Evolutionary conservation across 2,888 invertebrate species (phyloP), one percentile per base, ranked within the genome.

Genomic region (Pinctada fucata): DNA sequence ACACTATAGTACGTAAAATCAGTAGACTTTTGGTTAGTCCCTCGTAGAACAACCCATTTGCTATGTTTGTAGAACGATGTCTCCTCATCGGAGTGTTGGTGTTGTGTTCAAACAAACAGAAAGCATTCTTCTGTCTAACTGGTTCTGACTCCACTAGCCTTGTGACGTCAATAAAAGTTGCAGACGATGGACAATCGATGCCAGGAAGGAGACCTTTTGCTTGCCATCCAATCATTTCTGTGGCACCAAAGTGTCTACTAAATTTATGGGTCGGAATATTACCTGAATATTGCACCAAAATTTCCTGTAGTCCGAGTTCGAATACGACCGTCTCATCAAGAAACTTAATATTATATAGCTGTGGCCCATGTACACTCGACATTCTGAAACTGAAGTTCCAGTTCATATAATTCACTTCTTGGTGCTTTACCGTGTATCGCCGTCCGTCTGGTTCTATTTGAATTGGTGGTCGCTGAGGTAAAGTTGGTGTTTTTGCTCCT

Each of bases 31-130:
- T 87, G 51, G 77, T 71, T 84, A 88, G 82, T 4, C 90, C 90
- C 47, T 85, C 88, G 78, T 89, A 90, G 73, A 86, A 86, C 1
- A 71, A 52, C 0, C 82, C 81, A 4, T 67, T 49, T 2, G 52
- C 69, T 67, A 47, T 51, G 3, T 68, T 49, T 69, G 82, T 81
- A 3, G 82, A 77, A 70, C 85, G 84, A 75, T 90, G 89, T 8
- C 90, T 83, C 8, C 89, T 81, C 3, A 91, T 82, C 0, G 91
- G 90, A 13, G 82, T 81, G 2, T 86, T 89, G 5, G 84, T 86
- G 76, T 88, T 87, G 63, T 85, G 86, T 78, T 91, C 91, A 71
- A 90, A 91, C 8, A 91, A 75, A 79, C 91, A 91, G 31, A 87
- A 86, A 2, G 87, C 79, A 2, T 84, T 80, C 0, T 80, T 75